Evolutionary conservation across 2,888 invertebrate genomes (phyloP).

Genomic region (Noctua comes): DNA sequence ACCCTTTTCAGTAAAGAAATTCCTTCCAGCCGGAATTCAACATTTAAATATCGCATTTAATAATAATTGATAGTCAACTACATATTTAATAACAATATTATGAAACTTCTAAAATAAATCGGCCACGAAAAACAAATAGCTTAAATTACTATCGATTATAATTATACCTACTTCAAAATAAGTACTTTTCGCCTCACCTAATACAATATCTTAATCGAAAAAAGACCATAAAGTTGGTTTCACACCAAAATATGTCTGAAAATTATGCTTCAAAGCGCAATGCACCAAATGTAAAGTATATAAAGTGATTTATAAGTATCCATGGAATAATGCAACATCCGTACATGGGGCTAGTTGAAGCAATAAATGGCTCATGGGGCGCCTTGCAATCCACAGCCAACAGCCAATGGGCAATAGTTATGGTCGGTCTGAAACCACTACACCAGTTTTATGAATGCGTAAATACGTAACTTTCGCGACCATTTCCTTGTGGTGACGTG

Average conservation of each 20-base stretch:
- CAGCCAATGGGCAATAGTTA: slow-evolving; percentile 57
- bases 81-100: background rate
- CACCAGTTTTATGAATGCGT: slow-evolving; percentile 51
- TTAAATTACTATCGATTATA: background rate
- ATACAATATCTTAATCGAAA: background rate
- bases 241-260: slow-evolving; percentile 2
- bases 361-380: slow-evolving; percentile 75
- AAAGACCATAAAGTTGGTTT: slow-evolving; percentile 14
- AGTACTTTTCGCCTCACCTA: background rate
- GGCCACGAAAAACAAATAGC: background rate
- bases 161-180: background rate
- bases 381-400: slow-evolving; percentile 60
- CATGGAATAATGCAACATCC: slow-evolving; percentile 79
- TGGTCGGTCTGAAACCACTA: slow-evolving; percentile 49
- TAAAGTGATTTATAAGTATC: slow-evolving; percentile 85
- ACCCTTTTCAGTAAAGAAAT: background rate
- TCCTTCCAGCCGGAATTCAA: background rate
- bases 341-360: slow-evolving; percentile 72
- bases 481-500: slow-evolving; percentile 12
- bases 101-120: background rate
- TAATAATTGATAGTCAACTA: background rate
- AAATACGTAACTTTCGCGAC: slow-evolving; percentile 31
- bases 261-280: slow-evolving; percentile 76
- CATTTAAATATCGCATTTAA: background rate
- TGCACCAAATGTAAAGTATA: slow-evolving; percentile 81